A percentile compares a stretch with the other conserved stretches of the same genome.
Conservation (phyloP, 1,140 invertebrate species). For the Lordiphosa collinella region DNA sequence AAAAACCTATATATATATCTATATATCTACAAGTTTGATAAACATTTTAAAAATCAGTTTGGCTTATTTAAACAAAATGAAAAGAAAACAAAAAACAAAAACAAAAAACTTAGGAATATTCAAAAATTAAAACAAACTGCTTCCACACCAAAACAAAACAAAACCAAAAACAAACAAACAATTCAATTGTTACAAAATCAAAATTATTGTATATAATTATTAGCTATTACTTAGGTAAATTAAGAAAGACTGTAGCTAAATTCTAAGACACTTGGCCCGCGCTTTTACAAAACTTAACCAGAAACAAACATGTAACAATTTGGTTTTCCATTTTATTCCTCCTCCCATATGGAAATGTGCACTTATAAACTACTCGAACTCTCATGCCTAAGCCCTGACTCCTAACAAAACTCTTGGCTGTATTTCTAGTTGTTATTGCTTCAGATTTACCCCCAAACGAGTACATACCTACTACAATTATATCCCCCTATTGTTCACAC, state of each 20-base stretch:
- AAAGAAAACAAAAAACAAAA: constrained; percentile 13
- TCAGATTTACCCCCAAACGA: constrained; percentile 21
- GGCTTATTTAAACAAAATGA: too few relatives aligned
- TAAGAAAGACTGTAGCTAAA: constrained; percentile 73
- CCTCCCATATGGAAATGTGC: constrained; percentile 15
- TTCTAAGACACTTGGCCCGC: constrained; percentile 57
- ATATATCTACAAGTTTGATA: constrained; percentile 45
- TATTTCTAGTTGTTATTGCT: constrained; percentile 37
- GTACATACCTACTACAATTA: too few relatives aligned
- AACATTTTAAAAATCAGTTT: constrained; percentile 50
- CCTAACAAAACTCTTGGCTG: constrained; percentile 24
- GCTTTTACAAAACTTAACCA: constrained; percentile 32
- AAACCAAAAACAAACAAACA: constrained; percentile 37
- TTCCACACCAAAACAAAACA: constrained; percentile 46
- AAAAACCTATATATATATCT: constrained; percentile 15
- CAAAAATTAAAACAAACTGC: constrained; percentile 35
- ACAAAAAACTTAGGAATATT: constrained; percentile 12
- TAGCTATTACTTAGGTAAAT: constrained; percentile 31
- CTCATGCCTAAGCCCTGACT: constrained; percentile 19
- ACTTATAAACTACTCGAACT: constrained; percentile 12
- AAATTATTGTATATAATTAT: constrained; percentile 43
- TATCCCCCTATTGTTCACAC: too few relatives aligned
- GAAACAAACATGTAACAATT: constrained; percentile 27
- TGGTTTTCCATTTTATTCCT: constrained; percentile 5
- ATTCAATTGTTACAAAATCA: constrained; percentile 60